These are phyloP conservation scores for Helostoma temminkii DNA, from an alignment of 2,797 vertebrate genomes.

Conservation along the genomic window DNA sequence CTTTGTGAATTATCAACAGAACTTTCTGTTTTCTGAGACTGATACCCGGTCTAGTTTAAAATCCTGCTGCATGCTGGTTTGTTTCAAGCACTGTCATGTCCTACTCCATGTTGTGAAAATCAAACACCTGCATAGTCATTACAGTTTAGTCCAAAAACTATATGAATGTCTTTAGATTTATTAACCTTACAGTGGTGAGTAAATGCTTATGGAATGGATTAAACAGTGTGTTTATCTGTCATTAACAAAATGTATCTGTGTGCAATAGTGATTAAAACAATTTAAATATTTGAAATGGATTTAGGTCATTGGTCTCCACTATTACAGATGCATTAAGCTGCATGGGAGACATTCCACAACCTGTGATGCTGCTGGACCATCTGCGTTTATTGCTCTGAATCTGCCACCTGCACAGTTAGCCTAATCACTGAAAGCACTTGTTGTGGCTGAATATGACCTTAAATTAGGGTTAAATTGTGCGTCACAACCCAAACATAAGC, in stretches of 20 bases:
- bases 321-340: background rate
- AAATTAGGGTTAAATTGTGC: slow-evolving; percentile 30
- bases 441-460: slow-evolving; percentile 24
- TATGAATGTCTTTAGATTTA: no score
- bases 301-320: background rate
- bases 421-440: slow-evolving; percentile 18
- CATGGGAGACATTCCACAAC: background rate
- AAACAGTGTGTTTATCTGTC: no score
- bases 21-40: slow-evolving; percentile 14
- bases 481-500: slow-evolving; percentile 35
- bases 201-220: no score
- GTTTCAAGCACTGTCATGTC: background rate
- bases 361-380: background rate
- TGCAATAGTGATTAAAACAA: no score
- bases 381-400: slow-evolving; percentile 7
- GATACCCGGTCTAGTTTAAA: slow-evolving; percentile 26
- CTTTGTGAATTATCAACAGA: no score
- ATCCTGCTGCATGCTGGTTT: slow-evolving; percentile 16
- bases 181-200: no score
- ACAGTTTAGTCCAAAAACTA: background rate
- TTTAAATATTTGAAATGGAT: background rate
- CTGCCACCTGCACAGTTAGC: slow-evolving; percentile 22
- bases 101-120: background rate
- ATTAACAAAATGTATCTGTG: no score
- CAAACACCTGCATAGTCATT: background rate